Evolutionary conservation across 2,888 invertebrate genomes (phyloP).

Genomic region (Cecidostiba fungosa): DNA sequence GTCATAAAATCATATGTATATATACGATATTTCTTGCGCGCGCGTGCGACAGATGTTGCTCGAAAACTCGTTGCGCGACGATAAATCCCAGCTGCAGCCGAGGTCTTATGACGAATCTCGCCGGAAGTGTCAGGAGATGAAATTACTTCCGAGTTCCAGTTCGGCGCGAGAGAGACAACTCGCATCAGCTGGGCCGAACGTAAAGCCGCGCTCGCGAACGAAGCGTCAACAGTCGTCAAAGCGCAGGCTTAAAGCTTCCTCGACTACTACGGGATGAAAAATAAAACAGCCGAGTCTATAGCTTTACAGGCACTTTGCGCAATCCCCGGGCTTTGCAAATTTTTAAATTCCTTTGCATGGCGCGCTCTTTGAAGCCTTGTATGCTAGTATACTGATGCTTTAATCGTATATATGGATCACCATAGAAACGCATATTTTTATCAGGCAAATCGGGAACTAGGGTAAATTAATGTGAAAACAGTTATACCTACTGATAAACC

Average conservation of each 20-base stretch:
- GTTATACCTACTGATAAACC: no score
- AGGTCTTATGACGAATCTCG: constrained; percentile 69
- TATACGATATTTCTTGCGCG: neutral
- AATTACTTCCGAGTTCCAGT: constrained; percentile 71
- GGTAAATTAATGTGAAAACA: neutral
- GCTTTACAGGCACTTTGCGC: constrained; percentile 16
- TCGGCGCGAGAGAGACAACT: constrained; percentile 35
- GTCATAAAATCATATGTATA: constrained; percentile 3
- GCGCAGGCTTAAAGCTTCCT: neutral
- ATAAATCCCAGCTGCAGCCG: constrained; percentile 76
- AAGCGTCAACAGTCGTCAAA: constrained; percentile 53
- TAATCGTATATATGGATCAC: neutral
- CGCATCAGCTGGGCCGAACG: constrained; percentile 64
- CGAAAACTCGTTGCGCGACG: constrained; percentile 44
- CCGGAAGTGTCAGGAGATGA: constrained; percentile 68
- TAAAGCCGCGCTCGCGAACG: constrained; percentile 56
- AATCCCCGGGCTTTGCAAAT: constrained; percentile 21
- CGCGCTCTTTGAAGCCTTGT: neutral
- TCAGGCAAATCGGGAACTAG: neutral
- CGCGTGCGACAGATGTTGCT: constrained; percentile 4
- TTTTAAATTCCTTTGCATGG: neutral
- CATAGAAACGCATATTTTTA: neutral
- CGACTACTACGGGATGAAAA: neutral
- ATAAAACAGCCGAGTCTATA: no score
- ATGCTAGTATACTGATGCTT: no score